Conservation (phyloP, 2,113 vertebrate species). For the Paramormyrops kingsleyae region DNA sequence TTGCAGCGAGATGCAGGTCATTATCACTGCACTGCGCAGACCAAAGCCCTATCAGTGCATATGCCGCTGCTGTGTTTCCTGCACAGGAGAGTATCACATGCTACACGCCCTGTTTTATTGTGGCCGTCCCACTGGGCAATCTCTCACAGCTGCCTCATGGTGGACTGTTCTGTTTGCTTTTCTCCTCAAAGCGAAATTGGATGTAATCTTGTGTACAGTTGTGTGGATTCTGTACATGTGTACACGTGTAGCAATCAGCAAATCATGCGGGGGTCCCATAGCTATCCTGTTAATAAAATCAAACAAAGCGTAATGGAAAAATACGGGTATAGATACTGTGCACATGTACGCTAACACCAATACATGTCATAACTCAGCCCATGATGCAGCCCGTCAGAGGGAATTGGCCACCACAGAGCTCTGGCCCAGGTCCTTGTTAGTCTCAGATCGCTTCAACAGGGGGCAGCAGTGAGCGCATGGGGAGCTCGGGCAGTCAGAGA, state of each 20-base stretch:
- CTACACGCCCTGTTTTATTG: background rate
- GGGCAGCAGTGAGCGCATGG: background rate
- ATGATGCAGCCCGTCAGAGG: background rate
- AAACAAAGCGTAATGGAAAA: background rate
- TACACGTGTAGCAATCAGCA: background rate
- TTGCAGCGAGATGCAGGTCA: background rate
- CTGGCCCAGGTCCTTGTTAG: background rate
- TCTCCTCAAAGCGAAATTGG: background rate
- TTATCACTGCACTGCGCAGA: background rate
- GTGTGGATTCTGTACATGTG: background rate
- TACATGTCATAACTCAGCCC: background rate
- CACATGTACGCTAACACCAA: background rate
- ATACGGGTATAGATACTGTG: background rate
- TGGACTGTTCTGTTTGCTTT: background rate
- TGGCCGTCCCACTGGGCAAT: background rate
- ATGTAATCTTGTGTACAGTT: background rate
- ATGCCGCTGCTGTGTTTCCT: background rate
- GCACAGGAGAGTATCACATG: background rate
- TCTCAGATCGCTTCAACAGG: background rate
- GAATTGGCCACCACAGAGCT: background rate
- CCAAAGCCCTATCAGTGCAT: background rate
- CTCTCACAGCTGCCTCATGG: background rate
- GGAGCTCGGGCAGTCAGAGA: conserved; percentile 5
- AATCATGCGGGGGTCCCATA: background rate
- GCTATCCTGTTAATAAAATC: background rate